These are phyloP conservation scores for Danio rerio DNA, from an alignment of 2,113 vertebrate species.

Conservation along the genomic window DNA sequence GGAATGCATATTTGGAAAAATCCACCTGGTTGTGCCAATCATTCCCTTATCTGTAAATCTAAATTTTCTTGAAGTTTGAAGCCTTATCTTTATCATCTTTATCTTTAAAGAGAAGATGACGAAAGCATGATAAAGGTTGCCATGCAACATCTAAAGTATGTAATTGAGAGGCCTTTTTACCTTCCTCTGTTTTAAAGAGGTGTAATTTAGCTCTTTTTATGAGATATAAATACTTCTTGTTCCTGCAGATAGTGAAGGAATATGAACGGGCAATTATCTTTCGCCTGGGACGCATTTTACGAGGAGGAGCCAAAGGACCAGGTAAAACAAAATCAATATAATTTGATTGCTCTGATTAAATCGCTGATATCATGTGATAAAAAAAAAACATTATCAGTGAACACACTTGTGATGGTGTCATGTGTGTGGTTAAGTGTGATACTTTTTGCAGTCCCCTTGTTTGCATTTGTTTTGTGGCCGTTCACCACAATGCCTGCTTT, in stretches of 20 bases:
- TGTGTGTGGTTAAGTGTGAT: slow-evolving; percentile 17
- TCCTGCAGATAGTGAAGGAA: slow-evolving; percentile 89
- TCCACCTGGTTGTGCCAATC: no score
- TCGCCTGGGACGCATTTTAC: slow-evolving; percentile 89
- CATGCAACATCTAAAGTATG: background rate
- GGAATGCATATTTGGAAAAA: no score
- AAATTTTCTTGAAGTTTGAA: no score
- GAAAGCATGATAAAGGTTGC: background rate
- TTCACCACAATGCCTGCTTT: slow-evolving; percentile 21
- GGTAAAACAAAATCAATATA: slow-evolving; percentile 72
- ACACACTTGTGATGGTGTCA: background rate
- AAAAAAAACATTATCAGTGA: background rate
- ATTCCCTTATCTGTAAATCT: no score
- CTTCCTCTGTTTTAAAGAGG: background rate
- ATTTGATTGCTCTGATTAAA: background rate
- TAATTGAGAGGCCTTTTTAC: background rate
- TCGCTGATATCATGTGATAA: background rate
- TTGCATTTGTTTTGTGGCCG: slow-evolving; percentile 10
- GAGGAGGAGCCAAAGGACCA: slow-evolving; percentile 92
- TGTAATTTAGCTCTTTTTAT: background rate
- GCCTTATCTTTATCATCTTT: background rate
- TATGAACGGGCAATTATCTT: slow-evolving; percentile 96
- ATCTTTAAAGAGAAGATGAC: background rate
- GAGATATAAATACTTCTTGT: slow-evolving; percentile 34
- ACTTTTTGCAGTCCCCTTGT: background rate